Conservation (phyloP, 2,888 invertebrate genomes). For the Protonemura montana region DNA sequence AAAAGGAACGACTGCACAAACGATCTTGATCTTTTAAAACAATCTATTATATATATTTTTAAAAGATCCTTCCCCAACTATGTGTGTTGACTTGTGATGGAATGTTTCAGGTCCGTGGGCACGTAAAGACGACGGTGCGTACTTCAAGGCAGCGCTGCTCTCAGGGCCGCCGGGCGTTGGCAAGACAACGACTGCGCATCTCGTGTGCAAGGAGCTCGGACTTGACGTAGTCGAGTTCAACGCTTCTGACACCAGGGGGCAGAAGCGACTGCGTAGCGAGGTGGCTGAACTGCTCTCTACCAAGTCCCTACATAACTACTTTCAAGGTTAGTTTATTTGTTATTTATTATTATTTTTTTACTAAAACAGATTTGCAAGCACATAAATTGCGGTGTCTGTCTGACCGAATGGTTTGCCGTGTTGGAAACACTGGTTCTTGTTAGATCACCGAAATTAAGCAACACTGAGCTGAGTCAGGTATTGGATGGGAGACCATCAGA, state of each 20-base stretch:
- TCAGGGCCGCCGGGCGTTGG: slow-evolving; percentile 98
- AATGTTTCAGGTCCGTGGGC: slow-evolving; percentile 72
- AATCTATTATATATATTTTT: no score
- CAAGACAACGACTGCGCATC: slow-evolving; percentile 88
- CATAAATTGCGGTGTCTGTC: no score
- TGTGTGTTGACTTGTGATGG: no score
- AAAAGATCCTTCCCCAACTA: no score
- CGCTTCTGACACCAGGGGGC: slow-evolving; percentile 95
- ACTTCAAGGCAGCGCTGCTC: slow-evolving; percentile 88
- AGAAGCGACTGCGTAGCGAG: slow-evolving; percentile 82
- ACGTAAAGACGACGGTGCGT: slow-evolving; percentile 84
- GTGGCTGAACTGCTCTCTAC: slow-evolving; percentile 82
- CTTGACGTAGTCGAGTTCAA: slow-evolving; percentile 94
- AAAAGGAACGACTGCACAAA: no score
- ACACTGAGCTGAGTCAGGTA: no score
- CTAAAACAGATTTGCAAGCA: no score
- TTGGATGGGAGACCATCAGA: no score
- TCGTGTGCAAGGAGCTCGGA: slow-evolving; percentile 89
- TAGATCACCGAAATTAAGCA: no score
- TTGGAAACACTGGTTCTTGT: no score
- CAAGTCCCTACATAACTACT: slow-evolving; percentile 75
- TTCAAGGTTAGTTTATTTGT: slow-evolving; percentile 63
- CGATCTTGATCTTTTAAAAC: slow-evolving; percentile 34
- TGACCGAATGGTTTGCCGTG: no score
- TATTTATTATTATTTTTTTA: no score